Evolutionary conservation across 2,888 invertebrate genomes (phyloP).

Genomic region (Norana najaformis): DNA sequence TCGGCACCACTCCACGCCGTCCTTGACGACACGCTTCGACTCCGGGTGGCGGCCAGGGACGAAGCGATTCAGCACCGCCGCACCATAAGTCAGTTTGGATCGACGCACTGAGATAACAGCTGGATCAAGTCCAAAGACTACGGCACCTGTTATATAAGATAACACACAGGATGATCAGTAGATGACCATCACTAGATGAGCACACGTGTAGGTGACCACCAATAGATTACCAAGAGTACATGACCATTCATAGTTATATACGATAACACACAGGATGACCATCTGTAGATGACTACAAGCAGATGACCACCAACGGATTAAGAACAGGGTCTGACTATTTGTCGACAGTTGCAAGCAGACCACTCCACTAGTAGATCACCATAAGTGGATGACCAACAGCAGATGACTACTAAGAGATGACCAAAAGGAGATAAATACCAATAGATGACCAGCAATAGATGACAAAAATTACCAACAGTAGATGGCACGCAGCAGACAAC

Average conservation of each 20-base stretch:
- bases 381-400: background rate
- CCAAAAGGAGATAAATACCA: background rate
- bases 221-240: background rate
- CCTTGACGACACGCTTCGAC: constrained; percentile 28
- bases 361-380: too few relatives aligned
- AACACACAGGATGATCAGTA: background rate
- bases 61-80: constrained; percentile 34
- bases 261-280: too few relatives aligned
- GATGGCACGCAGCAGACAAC: too few relatives aligned
- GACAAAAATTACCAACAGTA: too few relatives aligned
- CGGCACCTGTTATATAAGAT: constrained; percentile 28
- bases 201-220: background rate
- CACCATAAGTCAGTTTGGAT: constrained; percentile 33
- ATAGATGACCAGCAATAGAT: background rate
- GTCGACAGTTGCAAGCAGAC: too few relatives aligned
- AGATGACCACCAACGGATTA: too few relatives aligned
- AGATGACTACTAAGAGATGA: background rate
- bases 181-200: background rate
- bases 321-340: too few relatives aligned
- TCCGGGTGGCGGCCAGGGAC: constrained; percentile 20
- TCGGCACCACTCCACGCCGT: constrained; percentile 31
- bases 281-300: too few relatives aligned
- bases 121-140: constrained; percentile 35
- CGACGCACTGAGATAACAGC: constrained; percentile 28
- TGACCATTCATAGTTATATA: background rate